Percentiles rank a stretch among this genome's conserved stretches.
Evolutionary conservation across 2,113 vertebrate genomes (phyloP).

Genomic region (Alligator mississippiensis): DNA sequence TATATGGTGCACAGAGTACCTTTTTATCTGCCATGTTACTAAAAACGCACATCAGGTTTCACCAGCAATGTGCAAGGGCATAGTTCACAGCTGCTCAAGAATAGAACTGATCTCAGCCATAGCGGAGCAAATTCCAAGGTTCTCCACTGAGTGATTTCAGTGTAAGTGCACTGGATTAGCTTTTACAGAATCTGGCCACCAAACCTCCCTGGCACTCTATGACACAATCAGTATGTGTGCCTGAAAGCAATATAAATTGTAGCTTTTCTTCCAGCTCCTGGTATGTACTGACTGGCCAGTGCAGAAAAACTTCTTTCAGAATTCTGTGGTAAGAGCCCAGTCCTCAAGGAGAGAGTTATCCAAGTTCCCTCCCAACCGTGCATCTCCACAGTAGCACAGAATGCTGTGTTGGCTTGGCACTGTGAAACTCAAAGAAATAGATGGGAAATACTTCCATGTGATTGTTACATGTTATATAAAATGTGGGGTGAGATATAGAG

Average conservation of each 20-base stretch:
- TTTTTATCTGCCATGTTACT: background rate
- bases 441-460: background rate
- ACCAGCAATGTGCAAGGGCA: background rate
- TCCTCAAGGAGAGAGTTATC: background rate
- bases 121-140: background rate
- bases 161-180: conserved; percentile 24
- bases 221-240: background rate
- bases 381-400: background rate
- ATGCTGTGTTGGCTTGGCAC: background rate
- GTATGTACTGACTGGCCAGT: background rate
- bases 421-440: background rate
- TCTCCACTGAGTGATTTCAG: background rate
- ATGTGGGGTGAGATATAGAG: background rate
- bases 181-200: background rate
- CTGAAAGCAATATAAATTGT: background rate
- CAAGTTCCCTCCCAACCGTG: too few species aligned
- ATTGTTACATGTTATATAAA: background rate
- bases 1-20: background rate
- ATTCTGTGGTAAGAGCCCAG: fast-evolving
- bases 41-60: background rate
- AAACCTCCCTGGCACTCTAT: background rate
- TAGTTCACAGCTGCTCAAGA: background rate
- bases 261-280: background rate
- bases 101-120: conserved; percentile 15
- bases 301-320: background rate